Evolutionary conservation across 2,113 vertebrate genomes (phyloP).

Genomic region (Tyto alba): DNA sequence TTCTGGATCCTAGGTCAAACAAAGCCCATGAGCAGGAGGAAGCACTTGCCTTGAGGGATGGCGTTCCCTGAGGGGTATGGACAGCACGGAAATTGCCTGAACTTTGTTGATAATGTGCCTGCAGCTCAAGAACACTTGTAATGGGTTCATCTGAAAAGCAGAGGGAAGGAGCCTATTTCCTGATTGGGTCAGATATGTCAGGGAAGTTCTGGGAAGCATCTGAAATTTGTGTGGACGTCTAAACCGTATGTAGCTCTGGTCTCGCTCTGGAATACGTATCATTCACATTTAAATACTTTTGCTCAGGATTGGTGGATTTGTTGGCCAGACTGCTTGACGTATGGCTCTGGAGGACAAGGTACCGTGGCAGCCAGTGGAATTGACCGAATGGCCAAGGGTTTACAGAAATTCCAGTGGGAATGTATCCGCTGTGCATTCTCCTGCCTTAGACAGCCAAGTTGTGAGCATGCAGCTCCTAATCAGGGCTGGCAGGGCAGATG

Average conservation of each 20-base stretch:
- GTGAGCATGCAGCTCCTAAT: background rate
- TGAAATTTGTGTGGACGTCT: rapidly evolving
- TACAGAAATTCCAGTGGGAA: background rate
- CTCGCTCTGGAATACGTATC: background rate
- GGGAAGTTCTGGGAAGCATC: background rate
- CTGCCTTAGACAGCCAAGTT: background rate
- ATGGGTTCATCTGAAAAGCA: background rate
- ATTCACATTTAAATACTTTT: background rate
- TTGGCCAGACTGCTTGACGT: background rate
- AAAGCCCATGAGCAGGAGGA: background rate
- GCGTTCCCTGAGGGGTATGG: background rate
- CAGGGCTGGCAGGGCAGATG: background rate
- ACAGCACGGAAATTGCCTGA: background rate
- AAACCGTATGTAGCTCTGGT: rapidly evolving
- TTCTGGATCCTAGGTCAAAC: background rate
- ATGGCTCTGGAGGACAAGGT: background rate
- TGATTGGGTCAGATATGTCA: background rate
- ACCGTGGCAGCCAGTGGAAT: rapidly evolving
- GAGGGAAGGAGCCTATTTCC: background rate
- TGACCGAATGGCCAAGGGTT: background rate
- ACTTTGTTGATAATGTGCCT: background rate
- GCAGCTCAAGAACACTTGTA: background rate
- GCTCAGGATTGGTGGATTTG: background rate
- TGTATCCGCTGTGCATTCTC: background rate
- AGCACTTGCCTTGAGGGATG: background rate